phyloP scores from a whole-genome alignment of 2,888 invertebrate species.

The Eucera pruinosa region DNA sequence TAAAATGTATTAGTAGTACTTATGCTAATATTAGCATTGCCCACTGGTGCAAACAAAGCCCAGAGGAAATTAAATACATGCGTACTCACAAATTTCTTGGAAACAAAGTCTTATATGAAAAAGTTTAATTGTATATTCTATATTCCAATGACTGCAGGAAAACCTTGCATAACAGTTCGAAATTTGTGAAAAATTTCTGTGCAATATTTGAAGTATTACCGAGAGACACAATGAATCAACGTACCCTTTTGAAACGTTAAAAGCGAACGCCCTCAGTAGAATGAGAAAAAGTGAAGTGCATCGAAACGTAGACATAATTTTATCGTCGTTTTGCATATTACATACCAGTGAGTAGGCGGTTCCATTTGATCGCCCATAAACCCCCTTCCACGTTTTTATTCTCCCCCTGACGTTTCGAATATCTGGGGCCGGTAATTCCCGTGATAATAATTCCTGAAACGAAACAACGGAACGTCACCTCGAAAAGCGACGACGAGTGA shows the following conservation, averaged over 20 bases:
- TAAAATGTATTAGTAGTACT: too few species aligned
- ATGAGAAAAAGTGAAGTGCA: conserved; percentile 17
- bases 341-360: conserved; percentile 34
- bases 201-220: not conserved
- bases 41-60: too few species aligned
- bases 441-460: conserved; percentile 46
- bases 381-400: conserved; percentile 34
- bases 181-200: too few species aligned
- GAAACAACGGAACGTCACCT: conserved; percentile 47
- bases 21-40: too few species aligned
- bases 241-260: conserved; percentile 1
- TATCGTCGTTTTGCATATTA: conserved; percentile 44
- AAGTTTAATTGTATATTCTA: too few species aligned
- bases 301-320: conserved; percentile 24
- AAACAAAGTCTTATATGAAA: too few species aligned
- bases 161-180: too few species aligned
- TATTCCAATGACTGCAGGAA: too few species aligned
- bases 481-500: conserved; percentile 45
- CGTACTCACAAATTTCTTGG: too few species aligned
- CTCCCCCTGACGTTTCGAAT: conserved; percentile 40
- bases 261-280: not conserved
- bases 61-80: too few species aligned
- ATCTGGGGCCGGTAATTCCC: conserved; percentile 27
- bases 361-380: conserved; percentile 51
- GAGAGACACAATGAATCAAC: not conserved